phyloP scores from a whole-genome alignment of 1,140 invertebrate species.

The Vanessa atalanta region DNA sequence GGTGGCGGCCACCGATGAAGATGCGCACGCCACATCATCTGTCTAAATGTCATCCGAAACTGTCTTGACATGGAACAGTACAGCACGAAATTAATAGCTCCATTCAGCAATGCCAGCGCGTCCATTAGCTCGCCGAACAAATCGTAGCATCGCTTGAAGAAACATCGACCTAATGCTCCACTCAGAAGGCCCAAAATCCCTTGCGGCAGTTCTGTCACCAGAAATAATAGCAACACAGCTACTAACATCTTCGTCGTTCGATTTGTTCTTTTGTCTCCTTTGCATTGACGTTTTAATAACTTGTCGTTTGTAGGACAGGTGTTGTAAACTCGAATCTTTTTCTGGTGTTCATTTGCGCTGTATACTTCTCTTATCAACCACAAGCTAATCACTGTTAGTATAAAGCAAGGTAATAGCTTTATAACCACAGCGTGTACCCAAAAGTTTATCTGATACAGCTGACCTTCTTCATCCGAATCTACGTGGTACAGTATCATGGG shows the following conservation, averaged over 20 bases:
- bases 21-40: slow-evolving; percentile 84
- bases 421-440: slow-evolving; percentile 93
- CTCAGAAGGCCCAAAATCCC: slow-evolving; percentile 87
- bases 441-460: slow-evolving; percentile 86
- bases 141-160: slow-evolving; percentile 88
- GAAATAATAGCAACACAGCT: slow-evolving; percentile 91
- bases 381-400: slow-evolving; percentile 90
- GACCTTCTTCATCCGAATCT: slow-evolving; percentile 82
- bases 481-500: slow-evolving; percentile 85
- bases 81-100: slow-evolving; percentile 95
- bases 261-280: slow-evolving; percentile 84
- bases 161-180: slow-evolving; percentile 86
- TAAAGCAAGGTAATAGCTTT: slow-evolving; percentile 91
- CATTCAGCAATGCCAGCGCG: slow-evolving; percentile 93
- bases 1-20: slow-evolving; percentile 70
- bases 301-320: slow-evolving; percentile 71
- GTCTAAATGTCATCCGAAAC: slow-evolving; percentile 92
- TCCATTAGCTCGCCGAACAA: slow-evolving; percentile 95
- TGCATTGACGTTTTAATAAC: slow-evolving; percentile 84
- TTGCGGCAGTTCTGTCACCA: slow-evolving; percentile 93
- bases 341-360: slow-evolving; percentile 71
- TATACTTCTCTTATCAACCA: slow-evolving; percentile 88
- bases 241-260: slow-evolving; percentile 95
- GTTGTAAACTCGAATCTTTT: slow-evolving; percentile 66
- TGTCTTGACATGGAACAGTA: slow-evolving; percentile 97